Evolutionary conservation across 2,113 vertebrate genomes (phyloP), one percentile per base, ranked within the genome.

Genomic region (Leucoraja erinaceus): DNA sequence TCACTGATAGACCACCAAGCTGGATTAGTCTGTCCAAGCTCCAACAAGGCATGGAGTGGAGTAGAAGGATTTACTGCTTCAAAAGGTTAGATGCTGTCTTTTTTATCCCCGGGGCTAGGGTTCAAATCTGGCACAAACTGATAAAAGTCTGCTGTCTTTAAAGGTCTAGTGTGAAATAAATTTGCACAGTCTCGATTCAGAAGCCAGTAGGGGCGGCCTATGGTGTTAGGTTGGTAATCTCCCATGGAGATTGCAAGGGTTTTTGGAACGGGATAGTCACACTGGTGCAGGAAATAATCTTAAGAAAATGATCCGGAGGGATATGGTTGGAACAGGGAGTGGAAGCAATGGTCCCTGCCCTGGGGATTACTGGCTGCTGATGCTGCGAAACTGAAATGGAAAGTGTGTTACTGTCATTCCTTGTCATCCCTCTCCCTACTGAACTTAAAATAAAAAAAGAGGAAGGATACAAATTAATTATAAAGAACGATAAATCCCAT

Each of bases 81-180:
- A 88, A 33, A 31, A 18, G 28, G 83, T 88, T 59, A 61, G 56
- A 59, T 86, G 14, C 11, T 86, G 10, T 86, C 81, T n/a, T 28
- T 66, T 88, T 63, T 63, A 88, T 88, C 83, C 59, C 83, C 63
- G 28, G 59, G 56, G 56, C 83, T 14, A 86, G 83, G 83, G 59
- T 86, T 86, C 83, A 86, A 86, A 86, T 63, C 83, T 86, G 83
- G 59, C 28, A n/a, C 28, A 88, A 88, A 33, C 28, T 88, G 83
- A 88, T 88, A 88, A 88, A 88, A 66, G 83, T 88, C 59, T 88
- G 59, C n/a, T 88, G 83, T 14, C 12, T 63, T 59, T 63, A 88
- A 63, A n/a, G 59, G 59, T 88, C 83, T 63, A 63, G 28, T 18
- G 56, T 63, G 83, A 59, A n/a, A 86, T 86, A 86, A 59, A 59